Percentiles rank a stretch among this genome's conserved stretches.
Conservation (phyloP, 2,797 vertebrate genomes). For the Nasua narica region DNA sequence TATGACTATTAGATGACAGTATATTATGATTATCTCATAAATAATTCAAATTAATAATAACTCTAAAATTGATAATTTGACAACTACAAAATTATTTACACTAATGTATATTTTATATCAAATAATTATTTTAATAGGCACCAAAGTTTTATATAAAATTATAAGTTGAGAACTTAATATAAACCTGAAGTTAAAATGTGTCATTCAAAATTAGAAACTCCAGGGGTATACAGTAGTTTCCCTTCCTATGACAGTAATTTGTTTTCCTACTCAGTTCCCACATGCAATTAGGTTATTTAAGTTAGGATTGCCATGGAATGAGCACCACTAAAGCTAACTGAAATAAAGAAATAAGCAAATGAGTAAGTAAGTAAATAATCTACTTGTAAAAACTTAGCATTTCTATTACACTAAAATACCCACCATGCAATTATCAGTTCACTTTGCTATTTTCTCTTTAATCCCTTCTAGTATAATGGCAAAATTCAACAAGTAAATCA, state of each 20-base stretch:
- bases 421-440: not conserved
- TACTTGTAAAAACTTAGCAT: not conserved
- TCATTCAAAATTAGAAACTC: not conserved
- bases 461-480: not conserved
- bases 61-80: not conserved
- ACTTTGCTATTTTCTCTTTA: not conserved
- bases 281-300: not conserved
- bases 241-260: not conserved
- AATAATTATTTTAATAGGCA: not conserved
- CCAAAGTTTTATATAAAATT: not conserved
- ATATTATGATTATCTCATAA: not conserved
- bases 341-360: not conserved
- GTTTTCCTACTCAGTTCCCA: not conserved
- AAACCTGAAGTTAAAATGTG: not conserved
- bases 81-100: not conserved
- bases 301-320: not conserved
- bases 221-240: not conserved
- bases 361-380: not conserved
- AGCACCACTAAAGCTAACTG: not conserved
- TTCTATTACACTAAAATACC: not conserved
- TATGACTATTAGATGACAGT: not conserved
- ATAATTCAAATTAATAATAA: not conserved
- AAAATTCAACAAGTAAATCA: not conserved
- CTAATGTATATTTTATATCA: not conserved
- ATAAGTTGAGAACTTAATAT: not conserved